Conservation (phyloP, 2,888 invertebrate genomes). For the Cephus pulcher region DNA sequence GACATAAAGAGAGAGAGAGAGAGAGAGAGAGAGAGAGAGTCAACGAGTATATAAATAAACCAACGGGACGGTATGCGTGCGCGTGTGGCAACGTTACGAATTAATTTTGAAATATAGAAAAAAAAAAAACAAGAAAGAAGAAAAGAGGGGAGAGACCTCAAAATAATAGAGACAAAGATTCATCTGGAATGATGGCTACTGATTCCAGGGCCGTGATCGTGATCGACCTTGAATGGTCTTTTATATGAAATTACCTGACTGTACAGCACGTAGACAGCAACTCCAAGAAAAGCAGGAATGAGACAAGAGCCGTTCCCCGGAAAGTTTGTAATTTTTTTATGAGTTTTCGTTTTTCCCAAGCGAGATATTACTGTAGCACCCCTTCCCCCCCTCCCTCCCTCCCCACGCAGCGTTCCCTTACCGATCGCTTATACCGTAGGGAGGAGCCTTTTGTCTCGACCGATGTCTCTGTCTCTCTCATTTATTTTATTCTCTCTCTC, state of each 20-base stretch:
- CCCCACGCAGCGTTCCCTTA: not conserved
- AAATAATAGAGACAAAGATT: not conserved
- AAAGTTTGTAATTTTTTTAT: not conserved
- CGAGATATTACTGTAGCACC: not conserved
- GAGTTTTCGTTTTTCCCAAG: not conserved
- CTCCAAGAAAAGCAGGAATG: not conserved
- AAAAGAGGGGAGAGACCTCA: not conserved
- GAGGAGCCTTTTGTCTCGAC: not conserved
- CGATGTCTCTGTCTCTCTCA: not conserved
- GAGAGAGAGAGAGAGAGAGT: slow-evolving; percentile 3
- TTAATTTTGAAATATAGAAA: not conserved
- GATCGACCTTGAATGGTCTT: not conserved
- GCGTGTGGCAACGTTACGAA: not conserved
- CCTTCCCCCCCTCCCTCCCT: not conserved
- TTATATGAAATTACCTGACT: not conserved
- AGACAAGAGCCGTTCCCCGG: not conserved
- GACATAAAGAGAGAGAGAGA: not conserved
- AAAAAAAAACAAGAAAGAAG: not conserved
- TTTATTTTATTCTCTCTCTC: not conserved
- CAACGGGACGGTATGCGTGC: not conserved
- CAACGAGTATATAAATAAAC: slow-evolving; percentile 14
- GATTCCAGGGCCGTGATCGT: not conserved
- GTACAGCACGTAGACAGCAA: not conserved
- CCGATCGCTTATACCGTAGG: not conserved
- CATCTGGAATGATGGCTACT: not conserved